Percentiles rank a stretch among this genome's conserved stretches.
Evolutionary conservation across 2,888 invertebrate species (phyloP).

Genomic region (Ochropleura plecta): DNA sequence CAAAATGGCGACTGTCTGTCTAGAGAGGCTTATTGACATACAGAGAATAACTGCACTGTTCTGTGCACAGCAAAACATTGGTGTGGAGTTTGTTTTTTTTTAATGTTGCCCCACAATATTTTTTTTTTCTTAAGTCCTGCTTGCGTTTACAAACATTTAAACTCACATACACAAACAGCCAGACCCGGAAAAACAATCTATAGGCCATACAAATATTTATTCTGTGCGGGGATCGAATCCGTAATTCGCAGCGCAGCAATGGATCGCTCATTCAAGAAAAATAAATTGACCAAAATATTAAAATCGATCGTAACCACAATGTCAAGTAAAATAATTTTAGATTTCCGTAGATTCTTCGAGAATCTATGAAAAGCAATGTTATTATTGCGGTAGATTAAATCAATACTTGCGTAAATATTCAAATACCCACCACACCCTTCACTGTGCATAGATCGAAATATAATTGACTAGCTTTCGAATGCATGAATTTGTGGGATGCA

Average conservation of each 20-base stretch:
- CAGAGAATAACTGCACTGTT: background rate
- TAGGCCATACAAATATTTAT: too few species aligned
- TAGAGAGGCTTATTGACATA: too few species aligned
- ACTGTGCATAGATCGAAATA: background rate
- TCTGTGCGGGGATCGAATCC: too few species aligned
- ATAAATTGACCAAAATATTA: background rate
- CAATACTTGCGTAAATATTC: background rate
- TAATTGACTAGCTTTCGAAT: conserved; percentile 28
- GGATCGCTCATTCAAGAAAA: background rate
- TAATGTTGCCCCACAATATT: too few species aligned
- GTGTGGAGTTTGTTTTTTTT: background rate
- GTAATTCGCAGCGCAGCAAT: too few species aligned
- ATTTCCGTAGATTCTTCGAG: background rate
- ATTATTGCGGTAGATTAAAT: background rate
- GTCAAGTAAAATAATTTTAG: too few species aligned
- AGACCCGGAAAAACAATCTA: too few species aligned
- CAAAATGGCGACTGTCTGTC: too few species aligned
- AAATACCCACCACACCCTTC: background rate
- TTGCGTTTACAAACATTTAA: too few species aligned
- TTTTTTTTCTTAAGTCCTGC: too few species aligned
- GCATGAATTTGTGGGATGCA: conserved; percentile 52
- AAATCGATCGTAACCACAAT: too few species aligned
- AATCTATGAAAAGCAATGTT: background rate
- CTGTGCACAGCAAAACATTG: background rate
- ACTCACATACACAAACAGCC: too few species aligned